These are phyloP conservation scores for Paraescarpia echinospica DNA, from an alignment of 1,140 invertebrate genomes.

Conservation along the genomic window DNA sequence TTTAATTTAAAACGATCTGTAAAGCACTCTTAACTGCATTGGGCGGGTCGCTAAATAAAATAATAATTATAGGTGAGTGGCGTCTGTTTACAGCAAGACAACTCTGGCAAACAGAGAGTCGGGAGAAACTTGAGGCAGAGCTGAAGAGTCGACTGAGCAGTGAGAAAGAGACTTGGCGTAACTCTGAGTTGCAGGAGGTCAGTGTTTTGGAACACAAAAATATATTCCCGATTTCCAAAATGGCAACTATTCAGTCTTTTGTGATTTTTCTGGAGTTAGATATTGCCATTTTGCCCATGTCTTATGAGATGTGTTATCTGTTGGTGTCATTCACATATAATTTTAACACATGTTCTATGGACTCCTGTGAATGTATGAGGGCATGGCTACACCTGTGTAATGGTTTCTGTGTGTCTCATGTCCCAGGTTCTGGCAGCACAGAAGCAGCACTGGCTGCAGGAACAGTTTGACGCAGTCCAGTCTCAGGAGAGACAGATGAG, in stretches of 20 bases:
- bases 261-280: neutral
- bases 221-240: neutral
- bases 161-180: neutral
- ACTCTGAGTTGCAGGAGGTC: neutral
- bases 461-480: too few species aligned
- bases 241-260: neutral
- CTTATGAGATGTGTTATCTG: neutral
- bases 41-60: neutral
- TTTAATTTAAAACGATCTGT: too few species aligned
- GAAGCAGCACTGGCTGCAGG: too few species aligned
- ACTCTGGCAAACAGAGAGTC: neutral
- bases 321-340: neutral
- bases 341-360: neutral
- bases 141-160: neutral
- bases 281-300: neutral
- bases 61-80: neutral
- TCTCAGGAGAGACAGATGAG: too few species aligned
- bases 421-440: neutral
- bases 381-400: too few species aligned
- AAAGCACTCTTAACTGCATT: too few species aligned
- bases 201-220: neutral
- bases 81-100: neutral
- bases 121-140: neutral
- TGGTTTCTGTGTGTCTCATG: neutral
- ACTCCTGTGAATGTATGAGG: too few species aligned